phyloP scores from a whole-genome alignment of 2,113 vertebrate genomes.

The Dromaius novaehollandiae region DNA sequence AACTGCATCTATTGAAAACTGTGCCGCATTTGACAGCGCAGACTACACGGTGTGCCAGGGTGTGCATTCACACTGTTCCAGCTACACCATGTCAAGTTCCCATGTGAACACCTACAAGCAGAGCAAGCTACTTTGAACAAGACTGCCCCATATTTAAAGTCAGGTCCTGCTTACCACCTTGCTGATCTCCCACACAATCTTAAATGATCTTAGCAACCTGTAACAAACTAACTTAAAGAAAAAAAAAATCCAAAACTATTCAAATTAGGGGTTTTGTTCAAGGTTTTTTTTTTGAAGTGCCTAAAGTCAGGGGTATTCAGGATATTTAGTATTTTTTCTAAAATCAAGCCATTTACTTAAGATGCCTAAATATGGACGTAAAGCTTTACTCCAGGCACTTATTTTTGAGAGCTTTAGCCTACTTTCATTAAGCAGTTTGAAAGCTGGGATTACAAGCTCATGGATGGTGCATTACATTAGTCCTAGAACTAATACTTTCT shows the following conservation, averaged over 20 bases:
- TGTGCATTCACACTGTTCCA: neutral
- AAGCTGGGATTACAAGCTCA: constrained; percentile 63
- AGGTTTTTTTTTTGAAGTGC: neutral
- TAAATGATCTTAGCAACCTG: neutral
- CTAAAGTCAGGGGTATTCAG: neutral
- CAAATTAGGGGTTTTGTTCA: neutral
- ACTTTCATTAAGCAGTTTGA: constrained; percentile 52
- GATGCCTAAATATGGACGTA: constrained; percentile 33
- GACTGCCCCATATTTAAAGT: neutral
- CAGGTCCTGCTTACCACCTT: neutral
- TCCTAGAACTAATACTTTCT: constrained; percentile 47
- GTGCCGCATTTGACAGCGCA: neutral
- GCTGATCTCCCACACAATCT: neutral
- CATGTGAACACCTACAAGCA: neutral
- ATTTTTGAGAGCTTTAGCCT: constrained; percentile 49
- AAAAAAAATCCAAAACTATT: neutral
- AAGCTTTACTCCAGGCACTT: constrained; percentile 8
- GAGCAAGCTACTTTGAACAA: neutral
- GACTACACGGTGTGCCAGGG: neutral
- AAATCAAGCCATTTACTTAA: constrained; percentile 11
- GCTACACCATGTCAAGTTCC: fast-evolving
- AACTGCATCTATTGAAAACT: neutral
- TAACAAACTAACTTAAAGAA: neutral
- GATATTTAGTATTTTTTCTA: neutral
- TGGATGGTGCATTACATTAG: constrained; percentile 16